Conservation (phyloP, 2,888 invertebrate genomes). For the Amaurobius ferox region DNA sequence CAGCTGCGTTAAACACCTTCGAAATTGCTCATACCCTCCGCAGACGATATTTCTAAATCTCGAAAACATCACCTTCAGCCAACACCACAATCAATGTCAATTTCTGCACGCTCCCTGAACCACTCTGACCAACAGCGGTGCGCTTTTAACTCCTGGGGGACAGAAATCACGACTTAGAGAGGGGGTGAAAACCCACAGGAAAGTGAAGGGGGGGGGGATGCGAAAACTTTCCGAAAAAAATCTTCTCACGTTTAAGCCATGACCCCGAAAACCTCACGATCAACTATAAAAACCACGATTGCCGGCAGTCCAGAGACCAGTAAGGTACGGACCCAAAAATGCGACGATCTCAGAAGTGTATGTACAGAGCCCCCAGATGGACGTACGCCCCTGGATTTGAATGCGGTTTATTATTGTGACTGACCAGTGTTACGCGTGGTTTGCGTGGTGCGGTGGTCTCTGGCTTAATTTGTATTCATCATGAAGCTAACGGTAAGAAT, state of each 20-base stretch:
- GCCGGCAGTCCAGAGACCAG: background rate
- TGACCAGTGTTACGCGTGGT: conserved; percentile 10
- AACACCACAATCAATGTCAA: background rate
- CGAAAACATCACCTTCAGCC: no score
- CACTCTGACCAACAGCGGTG: conserved; percentile 16
- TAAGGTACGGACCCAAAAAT: background rate
- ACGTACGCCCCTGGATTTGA: background rate
- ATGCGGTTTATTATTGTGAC: background rate
- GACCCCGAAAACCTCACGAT: conserved; percentile 16
- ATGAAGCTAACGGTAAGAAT: background rate
- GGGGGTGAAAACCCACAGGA: background rate
- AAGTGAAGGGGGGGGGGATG: background rate
- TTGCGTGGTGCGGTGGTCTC: background rate
- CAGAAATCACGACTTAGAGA: background rate
- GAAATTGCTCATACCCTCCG: no score
- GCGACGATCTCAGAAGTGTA: background rate
- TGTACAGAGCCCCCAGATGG: background rate
- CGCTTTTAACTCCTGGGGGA: background rate
- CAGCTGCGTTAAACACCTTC: no score
- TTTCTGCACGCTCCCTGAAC: background rate
- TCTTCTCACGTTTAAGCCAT: conserved; percentile 12
- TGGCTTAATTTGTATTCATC: background rate
- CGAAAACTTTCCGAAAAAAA: background rate
- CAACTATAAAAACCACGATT: conserved; percentile 9
- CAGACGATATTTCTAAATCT: no score